Evolutionary conservation across 2,888 invertebrate species (phyloP).

Genomic region (Xestia rhomboidea): DNA sequence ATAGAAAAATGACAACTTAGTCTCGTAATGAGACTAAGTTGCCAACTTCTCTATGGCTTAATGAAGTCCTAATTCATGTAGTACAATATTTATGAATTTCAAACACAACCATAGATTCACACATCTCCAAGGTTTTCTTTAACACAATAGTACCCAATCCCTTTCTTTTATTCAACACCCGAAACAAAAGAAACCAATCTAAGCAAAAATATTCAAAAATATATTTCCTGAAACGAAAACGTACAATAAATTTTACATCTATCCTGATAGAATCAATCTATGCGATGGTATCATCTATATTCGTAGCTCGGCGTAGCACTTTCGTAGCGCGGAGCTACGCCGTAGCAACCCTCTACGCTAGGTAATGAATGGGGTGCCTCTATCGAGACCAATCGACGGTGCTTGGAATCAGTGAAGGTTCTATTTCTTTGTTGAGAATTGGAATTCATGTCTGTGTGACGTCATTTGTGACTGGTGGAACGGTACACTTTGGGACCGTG

Average conservation of each 20-base stretch:
- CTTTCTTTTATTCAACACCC: slow-evolving; percentile 45
- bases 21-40: no score
- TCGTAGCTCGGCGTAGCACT: slow-evolving; percentile 65
- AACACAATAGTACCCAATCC: background rate
- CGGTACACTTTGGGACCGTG: slow-evolving; percentile 13
- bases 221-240: slow-evolving; percentile 57
- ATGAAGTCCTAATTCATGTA: background rate
- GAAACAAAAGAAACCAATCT: slow-evolving; percentile 43
- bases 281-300: slow-evolving; percentile 65
- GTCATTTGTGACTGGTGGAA: slow-evolving; percentile 36
- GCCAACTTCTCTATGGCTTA: background rate
- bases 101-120: slow-evolving; percentile 1
- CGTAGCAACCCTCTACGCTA: slow-evolving; percentile 57
- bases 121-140: background rate
- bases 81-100: background rate
- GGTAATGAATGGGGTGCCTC: slow-evolving; percentile 68
- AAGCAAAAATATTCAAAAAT: slow-evolving; percentile 59
- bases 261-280: slow-evolving; percentile 63
- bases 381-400: slow-evolving; percentile 66
- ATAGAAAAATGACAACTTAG: no score
- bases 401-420: slow-evolving; percentile 62
- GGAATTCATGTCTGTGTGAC: slow-evolving; percentile 59
- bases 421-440: slow-evolving; percentile 65
- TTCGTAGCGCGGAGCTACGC: slow-evolving; percentile 57
- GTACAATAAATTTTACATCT: slow-evolving; percentile 61